These are phyloP conservation scores for Mimachlamys varia DNA, from an alignment of 2,888 invertebrate species.

Conservation along the genomic window DNA sequence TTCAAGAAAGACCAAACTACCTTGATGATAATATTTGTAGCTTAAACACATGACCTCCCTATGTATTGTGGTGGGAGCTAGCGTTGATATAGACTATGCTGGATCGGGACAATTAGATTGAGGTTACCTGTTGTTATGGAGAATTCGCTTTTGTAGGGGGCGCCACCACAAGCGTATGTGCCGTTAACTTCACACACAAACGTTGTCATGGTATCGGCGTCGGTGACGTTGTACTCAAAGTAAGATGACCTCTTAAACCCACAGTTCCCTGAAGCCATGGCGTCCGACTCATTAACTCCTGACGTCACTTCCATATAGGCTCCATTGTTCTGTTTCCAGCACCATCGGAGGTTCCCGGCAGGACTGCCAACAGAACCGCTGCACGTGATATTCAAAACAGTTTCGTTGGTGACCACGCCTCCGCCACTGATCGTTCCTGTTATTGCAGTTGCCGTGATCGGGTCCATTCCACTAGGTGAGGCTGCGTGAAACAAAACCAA, in stretches of 20 bases:
- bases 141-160: slow-evolving; percentile 31
- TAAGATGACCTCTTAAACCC: background rate
- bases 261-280: background rate
- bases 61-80: too few relatives aligned
- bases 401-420: background rate
- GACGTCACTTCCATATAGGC: background rate
- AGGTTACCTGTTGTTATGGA: background rate
- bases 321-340: background rate
- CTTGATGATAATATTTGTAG: too few relatives aligned
- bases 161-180: slow-evolving; percentile 10
- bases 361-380: background rate
- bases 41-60: too few relatives aligned
- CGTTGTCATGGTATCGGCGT: slow-evolving; percentile 24
- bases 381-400: background rate
- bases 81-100: too few relatives aligned
- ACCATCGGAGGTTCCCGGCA: background rate
- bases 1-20: too few relatives aligned
- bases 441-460: background rate
- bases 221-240: background rate
- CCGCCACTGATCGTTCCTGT: background rate
- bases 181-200: slow-evolving; percentile 17
- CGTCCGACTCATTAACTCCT: background rate
- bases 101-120: background rate
- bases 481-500: background rate
- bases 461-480: background rate